phyloP scores from a whole-genome alignment of 2,797 vertebrate genomes.

The Zenarchopterus dispar region DNA sequence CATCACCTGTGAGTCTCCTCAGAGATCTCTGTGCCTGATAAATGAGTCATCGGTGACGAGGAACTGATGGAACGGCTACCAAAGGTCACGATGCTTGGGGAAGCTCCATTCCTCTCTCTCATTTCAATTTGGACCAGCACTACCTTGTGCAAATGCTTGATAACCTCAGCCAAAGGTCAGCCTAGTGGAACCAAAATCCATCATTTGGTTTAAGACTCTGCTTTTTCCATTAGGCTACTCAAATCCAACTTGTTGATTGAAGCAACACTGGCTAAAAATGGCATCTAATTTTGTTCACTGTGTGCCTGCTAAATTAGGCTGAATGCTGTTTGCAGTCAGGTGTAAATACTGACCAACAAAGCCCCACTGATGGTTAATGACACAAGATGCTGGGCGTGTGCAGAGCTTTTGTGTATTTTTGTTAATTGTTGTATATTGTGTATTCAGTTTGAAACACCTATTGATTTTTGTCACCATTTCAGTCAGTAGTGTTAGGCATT shows the following conservation, averaged over 20 bases:
- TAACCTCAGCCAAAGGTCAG: slow-evolving; percentile 65
- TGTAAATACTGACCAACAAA: slow-evolving; percentile 60
- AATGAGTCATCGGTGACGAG: slow-evolving; percentile 77
- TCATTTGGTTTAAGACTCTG: slow-evolving; percentile 39
- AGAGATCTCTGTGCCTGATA: slow-evolving; percentile 67
- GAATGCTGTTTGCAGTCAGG: slow-evolving; percentile 50
- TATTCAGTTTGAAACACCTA: slow-evolving; percentile 21
- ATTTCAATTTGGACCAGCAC: slow-evolving; percentile 72
- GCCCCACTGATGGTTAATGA: slow-evolving; percentile 32
- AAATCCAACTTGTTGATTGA: slow-evolving; percentile 51
- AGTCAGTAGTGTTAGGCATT: slow-evolving; percentile 14
- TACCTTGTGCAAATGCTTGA: slow-evolving; percentile 69
- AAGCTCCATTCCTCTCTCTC: slow-evolving; percentile 65
- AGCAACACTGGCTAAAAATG: slow-evolving; percentile 27
- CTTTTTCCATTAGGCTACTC: slow-evolving; percentile 34
- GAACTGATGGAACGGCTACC: slow-evolving; percentile 72
- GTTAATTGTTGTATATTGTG: slow-evolving; percentile 12
- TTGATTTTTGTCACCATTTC: slow-evolving; percentile 36
- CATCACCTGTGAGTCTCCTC: slow-evolving; percentile 70
- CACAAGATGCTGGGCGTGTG: slow-evolving; percentile 31
- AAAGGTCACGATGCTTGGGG: slow-evolving; percentile 75
- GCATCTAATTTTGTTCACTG: slow-evolving; percentile 31
- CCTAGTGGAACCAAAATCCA: slow-evolving; percentile 53
- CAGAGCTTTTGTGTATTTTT: slow-evolving; percentile 34
- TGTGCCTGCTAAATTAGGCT: slow-evolving; percentile 50